Evolutionary conservation across 1,140 invertebrate genomes (phyloP).

Genomic region (Drosophila willistoni): DNA sequence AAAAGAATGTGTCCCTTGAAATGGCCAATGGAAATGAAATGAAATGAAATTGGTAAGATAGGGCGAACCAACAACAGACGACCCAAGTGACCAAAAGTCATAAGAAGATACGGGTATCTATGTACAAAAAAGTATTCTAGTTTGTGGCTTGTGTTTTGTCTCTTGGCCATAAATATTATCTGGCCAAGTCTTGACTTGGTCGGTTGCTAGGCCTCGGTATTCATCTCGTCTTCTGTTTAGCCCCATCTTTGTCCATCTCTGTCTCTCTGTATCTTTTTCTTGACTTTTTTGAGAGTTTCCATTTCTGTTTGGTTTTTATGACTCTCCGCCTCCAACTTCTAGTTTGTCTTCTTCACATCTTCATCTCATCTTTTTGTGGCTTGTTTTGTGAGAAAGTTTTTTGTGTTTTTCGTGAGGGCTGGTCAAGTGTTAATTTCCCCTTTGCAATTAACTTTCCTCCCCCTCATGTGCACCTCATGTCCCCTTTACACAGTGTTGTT

Average conservation of each 20-base stretch:
- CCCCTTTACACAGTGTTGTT: background rate
- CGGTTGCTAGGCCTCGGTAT: conserved; percentile 20
- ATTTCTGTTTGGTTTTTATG: conserved; percentile 9
- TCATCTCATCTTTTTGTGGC: conserved; percentile 32
- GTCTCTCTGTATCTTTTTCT: background rate
- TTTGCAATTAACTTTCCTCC: conserved; percentile 59
- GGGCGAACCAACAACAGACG: conserved; percentile 20
- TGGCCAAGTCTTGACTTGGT: conserved; percentile 26
- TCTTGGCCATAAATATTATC: conserved; percentile 68
- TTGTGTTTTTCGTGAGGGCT: background rate
- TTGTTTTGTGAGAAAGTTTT: conserved; percentile 11
- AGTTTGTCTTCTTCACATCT: conserved; percentile 3
- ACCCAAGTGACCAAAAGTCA: conserved; percentile 38
- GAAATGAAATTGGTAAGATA: conserved; percentile 17
- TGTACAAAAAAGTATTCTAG: conserved; percentile 10
- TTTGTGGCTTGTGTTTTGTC: conserved; percentile 53
- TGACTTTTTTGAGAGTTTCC: conserved; percentile 1
- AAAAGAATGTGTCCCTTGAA: conserved; percentile 12
- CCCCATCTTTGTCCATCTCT: background rate
- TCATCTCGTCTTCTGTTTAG: background rate
- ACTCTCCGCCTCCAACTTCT: background rate
- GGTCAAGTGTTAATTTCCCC: conserved; percentile 69
- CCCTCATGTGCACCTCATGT: background rate
- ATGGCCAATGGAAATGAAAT: conserved; percentile 9
- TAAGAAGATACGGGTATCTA: conserved; percentile 30